Conservation (phyloP, 2,797 vertebrate genomes). For the Oceanodroma leucorhoa region DNA sequence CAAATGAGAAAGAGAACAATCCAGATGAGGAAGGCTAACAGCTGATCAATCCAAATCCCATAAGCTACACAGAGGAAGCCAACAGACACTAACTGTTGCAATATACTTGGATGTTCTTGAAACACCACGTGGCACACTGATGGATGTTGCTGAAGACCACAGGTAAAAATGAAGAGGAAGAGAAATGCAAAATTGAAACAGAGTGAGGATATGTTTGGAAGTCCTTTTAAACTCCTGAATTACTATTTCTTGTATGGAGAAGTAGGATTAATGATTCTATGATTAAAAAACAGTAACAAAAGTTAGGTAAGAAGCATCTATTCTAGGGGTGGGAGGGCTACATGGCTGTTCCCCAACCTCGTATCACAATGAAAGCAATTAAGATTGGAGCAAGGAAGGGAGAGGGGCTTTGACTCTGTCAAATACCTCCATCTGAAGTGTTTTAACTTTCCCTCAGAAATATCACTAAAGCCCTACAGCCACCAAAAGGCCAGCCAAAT, state of each 20-base stretch:
- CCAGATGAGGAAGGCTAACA: slow-evolving; percentile 20
- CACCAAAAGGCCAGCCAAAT: not conserved
- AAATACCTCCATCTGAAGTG: not conserved
- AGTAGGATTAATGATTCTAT: too few relatives aligned
- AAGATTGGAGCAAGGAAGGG: not conserved
- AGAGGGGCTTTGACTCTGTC: not conserved
- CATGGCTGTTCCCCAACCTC: not conserved
- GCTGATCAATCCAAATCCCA: slow-evolving; percentile 23
- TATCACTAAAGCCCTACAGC: not conserved
- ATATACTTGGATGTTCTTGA: not conserved
- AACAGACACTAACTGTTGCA: not conserved
- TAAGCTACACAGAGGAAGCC: not conserved
- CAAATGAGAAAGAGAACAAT: slow-evolving; percentile 45
- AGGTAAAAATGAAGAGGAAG: not conserved
- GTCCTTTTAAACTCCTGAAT: not conserved
- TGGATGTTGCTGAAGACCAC: not conserved
- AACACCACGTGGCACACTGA: not conserved
- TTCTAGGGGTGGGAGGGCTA: not conserved
- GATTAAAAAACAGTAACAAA: not conserved
- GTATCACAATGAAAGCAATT: not conserved
- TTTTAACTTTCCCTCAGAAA: not conserved
- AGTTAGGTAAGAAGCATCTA: not conserved
- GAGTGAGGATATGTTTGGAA: not conserved
- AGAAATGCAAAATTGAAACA: not conserved
- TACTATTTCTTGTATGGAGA: not conserved